phyloP scores from a whole-genome alignment of 2,113 vertebrate genomes.

The Eupsittula cactorum region DNA sequence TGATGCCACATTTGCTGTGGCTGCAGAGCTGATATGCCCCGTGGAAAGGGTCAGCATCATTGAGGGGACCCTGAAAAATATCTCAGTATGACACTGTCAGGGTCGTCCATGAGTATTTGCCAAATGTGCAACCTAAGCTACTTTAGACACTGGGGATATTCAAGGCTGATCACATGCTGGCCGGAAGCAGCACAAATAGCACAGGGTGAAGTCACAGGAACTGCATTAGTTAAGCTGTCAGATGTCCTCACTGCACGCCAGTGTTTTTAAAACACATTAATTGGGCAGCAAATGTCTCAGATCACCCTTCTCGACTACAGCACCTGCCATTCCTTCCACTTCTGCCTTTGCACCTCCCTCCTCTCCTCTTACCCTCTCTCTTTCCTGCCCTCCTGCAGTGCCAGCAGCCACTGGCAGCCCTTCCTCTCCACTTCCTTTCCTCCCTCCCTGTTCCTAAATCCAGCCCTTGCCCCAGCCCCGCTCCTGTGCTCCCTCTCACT shows the following conservation, averaged over 20 bases:
- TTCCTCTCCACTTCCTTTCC: background rate
- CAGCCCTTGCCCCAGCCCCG: background rate
- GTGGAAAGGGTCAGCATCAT: background rate
- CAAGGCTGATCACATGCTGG: background rate
- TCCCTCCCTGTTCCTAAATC: background rate
- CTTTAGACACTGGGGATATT: background rate
- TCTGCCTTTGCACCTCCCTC: background rate
- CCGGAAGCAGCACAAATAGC: slow-evolving; percentile 40
- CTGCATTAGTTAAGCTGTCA: slow-evolving; percentile 38
- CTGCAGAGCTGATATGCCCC: background rate
- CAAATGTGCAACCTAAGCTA: background rate
- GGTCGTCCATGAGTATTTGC: background rate
- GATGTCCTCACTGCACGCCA: background rate
- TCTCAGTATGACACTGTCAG: background rate
- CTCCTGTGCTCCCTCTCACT: background rate
- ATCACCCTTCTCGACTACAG: background rate
- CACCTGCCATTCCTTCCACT: background rate
- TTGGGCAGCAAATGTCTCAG: background rate
- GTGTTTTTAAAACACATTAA: slow-evolving; percentile 63
- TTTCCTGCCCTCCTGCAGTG: background rate
- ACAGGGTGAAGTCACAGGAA: slow-evolving; percentile 35
- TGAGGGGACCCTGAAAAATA: background rate
- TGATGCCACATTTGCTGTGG: background rate
- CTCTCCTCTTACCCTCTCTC: background rate
- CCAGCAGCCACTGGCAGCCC: background rate